Conservation (phyloP, 2,888 invertebrate genomes). For the Maniola hyperantus region DNA sequence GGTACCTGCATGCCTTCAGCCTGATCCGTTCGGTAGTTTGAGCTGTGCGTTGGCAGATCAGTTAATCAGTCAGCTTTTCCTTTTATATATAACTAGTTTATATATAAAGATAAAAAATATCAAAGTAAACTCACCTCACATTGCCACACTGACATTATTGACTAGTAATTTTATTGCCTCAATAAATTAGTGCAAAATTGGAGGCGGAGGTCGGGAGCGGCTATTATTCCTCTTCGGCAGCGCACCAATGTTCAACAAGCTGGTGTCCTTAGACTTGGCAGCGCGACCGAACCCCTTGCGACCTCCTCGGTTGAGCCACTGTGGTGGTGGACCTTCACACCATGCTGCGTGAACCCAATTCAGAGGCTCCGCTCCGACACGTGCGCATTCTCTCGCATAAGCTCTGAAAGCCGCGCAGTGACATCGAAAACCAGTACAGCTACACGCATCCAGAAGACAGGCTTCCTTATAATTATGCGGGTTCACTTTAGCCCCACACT, state of each 20-base stretch:
- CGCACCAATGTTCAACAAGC: conserved; percentile 55
- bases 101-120: not conserved
- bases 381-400: conserved; percentile 93
- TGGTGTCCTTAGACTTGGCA: conserved; percentile 45
- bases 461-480: conserved; percentile 92
- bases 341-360: conserved; percentile 88
- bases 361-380: conserved; percentile 87
- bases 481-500: conserved; percentile 91
- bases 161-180: conserved; percentile 71
- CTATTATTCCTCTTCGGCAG: conserved; percentile 62
- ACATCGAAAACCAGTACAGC: conserved; percentile 90
- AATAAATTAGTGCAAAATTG: conserved; percentile 63
- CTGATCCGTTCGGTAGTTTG: too few species aligned
- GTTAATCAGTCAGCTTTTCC: too few species aligned
- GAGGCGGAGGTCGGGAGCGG: conserved; percentile 73
- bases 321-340: conserved; percentile 81
- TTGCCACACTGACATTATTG: conserved; percentile 72
- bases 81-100: too few species aligned
- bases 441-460: conserved; percentile 94
- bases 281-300: conserved; percentile 48
- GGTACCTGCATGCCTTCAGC: too few species aligned
- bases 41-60: too few species aligned
- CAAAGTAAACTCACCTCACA: conserved; percentile 58
- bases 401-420: conserved; percentile 95
- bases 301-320: conserved; percentile 59